Evolutionary conservation across 2,888 invertebrate genomes (phyloP).

Genomic region (Ferdinandea cuprea): DNA sequence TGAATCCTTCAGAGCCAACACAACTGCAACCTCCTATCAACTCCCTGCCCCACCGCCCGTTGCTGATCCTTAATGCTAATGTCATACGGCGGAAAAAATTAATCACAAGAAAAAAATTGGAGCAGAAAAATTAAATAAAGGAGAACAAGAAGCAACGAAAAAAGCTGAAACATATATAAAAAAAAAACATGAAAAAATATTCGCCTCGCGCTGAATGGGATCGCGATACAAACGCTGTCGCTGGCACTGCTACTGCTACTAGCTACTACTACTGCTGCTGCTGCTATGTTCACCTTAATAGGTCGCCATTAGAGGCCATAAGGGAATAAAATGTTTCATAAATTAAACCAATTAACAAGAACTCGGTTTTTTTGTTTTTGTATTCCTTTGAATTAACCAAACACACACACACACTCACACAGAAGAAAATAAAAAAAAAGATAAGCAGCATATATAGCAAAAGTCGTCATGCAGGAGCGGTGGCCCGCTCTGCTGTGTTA

Average conservation of each 20-base stretch:
- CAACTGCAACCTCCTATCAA: background rate
- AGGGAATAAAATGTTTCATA: slow-evolving; percentile 75
- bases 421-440: slow-evolving; percentile 15
- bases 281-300: slow-evolving; percentile 70
- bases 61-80: slow-evolving; percentile 65
- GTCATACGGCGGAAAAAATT: slow-evolving; percentile 65
- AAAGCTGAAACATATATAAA: slow-evolving; percentile 32
- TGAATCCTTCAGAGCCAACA: slow-evolving; percentile 42
- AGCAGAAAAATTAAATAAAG: slow-evolving; percentile 74
- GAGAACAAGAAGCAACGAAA: slow-evolving; percentile 67
- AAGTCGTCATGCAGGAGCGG: slow-evolving; percentile 49
- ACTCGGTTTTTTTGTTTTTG: slow-evolving; percentile 52
- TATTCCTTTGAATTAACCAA: slow-evolving; percentile 67
- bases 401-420: slow-evolving; percentile 22
- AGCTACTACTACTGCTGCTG: slow-evolving; percentile 25
- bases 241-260: slow-evolving; percentile 39
- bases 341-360: slow-evolving; percentile 74
- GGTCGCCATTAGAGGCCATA: slow-evolving; percentile 74
- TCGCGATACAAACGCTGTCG: slow-evolving; percentile 54
- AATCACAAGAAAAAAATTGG: slow-evolving; percentile 70
- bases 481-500: slow-evolving; percentile 12
- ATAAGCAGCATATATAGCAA: slow-evolving; percentile 23
- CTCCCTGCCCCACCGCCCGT: slow-evolving; percentile 1
- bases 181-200: slow-evolving; percentile 49
- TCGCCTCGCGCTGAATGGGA: slow-evolving; percentile 63